Percentiles rank a stretch among this genome's conserved stretches.
phyloP scores from a whole-genome alignment of 2,113 vertebrate genomes.

The Hyperopisus bebe region DNA sequence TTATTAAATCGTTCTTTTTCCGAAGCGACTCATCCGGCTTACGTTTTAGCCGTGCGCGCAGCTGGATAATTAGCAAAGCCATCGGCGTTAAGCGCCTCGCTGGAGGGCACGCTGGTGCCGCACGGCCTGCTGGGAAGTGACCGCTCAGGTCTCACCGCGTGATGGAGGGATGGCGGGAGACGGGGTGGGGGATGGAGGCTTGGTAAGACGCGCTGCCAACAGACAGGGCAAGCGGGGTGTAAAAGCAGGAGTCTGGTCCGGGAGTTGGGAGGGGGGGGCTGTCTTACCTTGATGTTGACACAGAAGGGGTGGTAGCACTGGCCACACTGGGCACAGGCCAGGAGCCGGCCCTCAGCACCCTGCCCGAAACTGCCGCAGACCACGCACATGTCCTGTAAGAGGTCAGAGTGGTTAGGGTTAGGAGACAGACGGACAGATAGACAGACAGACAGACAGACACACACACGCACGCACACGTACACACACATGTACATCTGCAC shows the following conservation, averaged over 20 bases:
- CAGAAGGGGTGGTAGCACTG: constrained; percentile 98
- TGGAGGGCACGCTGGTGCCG: neutral
- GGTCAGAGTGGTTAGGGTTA: neutral
- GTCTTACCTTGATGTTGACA: constrained; percentile 89
- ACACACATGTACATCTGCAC: constrained; percentile 18
- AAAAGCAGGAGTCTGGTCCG: neutral
- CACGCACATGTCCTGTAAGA: constrained; percentile 87
- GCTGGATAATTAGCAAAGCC: neutral
- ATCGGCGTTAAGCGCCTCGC: neutral
- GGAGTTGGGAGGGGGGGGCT: neutral
- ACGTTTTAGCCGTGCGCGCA: neutral
- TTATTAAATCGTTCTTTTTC: neutral
- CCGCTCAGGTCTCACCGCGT: neutral
- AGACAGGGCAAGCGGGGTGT: neutral
- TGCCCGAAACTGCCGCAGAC: constrained; percentile 95
- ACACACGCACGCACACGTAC: neutral
- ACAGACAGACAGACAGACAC: too few relatives aligned
- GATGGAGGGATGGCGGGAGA: neutral
- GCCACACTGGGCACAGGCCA: constrained; percentile 93
- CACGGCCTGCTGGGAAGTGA: neutral
- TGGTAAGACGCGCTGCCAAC: neutral
- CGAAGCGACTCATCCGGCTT: neutral
- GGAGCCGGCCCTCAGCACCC: constrained; percentile 82
- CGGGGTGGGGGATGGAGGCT: neutral
- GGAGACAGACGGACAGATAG: too few relatives aligned